Evolutionary conservation across 1,140 invertebrate genomes (phyloP).

Genomic region (Hylaeus volcanicus): DNA sequence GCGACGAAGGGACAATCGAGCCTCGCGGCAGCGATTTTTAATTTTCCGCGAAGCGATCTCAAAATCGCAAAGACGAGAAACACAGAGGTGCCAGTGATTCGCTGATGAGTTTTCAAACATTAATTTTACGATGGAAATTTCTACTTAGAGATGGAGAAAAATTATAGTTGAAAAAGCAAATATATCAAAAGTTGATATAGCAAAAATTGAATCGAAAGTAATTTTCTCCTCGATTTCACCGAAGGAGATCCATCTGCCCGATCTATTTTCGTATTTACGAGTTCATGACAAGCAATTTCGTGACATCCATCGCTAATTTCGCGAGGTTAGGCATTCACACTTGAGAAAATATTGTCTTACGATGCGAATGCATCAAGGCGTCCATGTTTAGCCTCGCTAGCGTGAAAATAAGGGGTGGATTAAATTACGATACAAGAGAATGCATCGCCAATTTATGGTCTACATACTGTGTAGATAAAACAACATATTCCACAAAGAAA

Average conservation of each 20-base stretch:
- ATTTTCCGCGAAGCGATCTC: conserved; percentile 16
- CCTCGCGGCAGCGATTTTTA: conserved; percentile 44
- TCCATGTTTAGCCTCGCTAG: conserved; percentile 31
- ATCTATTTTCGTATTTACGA: conserved; percentile 22
- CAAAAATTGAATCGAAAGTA: no score
- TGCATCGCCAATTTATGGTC: conserved; percentile 22
- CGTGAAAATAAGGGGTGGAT: conserved; percentile 49
- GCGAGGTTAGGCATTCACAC: conserved; percentile 29
- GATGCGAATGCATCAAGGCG: neutral
- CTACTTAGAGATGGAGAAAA: no score
- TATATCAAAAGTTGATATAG: no score
- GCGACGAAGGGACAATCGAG: conserved; percentile 18
- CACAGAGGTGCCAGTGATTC: neutral
- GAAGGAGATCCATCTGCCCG: conserved; percentile 8
- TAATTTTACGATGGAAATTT: no score
- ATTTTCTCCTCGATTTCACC: neutral
- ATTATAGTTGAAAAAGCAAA: no score
- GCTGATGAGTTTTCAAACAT: neutral
- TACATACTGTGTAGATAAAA: conserved; percentile 3
- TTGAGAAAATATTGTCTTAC: conserved; percentile 58
- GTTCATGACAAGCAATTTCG: conserved; percentile 5
- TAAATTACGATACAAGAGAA: conserved; percentile 36
- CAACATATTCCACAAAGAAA: neutral
- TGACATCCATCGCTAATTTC: conserved; percentile 29
- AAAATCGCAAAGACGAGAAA: conserved; percentile 29